Conservation (phyloP, 2,888 invertebrate genomes). For the Ophraella communa region DNA sequence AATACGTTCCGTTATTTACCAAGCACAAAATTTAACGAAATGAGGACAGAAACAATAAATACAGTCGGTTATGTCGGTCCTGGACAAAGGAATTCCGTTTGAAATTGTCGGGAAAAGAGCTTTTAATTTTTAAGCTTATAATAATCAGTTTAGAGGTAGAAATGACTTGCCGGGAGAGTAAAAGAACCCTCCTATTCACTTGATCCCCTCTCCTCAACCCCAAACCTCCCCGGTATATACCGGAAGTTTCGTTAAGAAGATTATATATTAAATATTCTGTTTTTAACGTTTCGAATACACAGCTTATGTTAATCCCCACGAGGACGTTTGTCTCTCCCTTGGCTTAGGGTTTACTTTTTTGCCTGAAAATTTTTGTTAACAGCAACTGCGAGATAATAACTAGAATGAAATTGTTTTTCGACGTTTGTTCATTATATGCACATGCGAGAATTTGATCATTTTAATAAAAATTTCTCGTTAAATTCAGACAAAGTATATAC, state of each 20-base stretch:
- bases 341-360: slow-evolving; percentile 8
- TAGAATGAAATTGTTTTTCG: not conserved
- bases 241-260: slow-evolving; percentile 40
- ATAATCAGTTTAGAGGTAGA: slow-evolving; percentile 39
- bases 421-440: not conserved
- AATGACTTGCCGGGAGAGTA: slow-evolving; percentile 23
- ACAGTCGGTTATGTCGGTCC: not conserved
- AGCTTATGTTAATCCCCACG: slow-evolving; percentile 29
- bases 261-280: slow-evolving; percentile 44
- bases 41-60: not conserved
- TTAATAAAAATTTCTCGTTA: not conserved
- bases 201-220: slow-evolving; percentile 25
- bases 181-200: slow-evolving; percentile 4
- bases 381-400: not conserved
- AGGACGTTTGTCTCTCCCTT: slow-evolving; percentile 8
- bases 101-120: slow-evolving; percentile 36
- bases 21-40: not conserved
- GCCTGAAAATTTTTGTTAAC: not conserved
- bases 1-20: not conserved
- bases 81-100: slow-evolving; percentile 28
- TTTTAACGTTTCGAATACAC: slow-evolving; percentile 36
- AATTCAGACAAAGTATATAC: no score
- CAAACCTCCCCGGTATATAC: slow-evolving; percentile 19
- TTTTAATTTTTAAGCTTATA: slow-evolving; percentile 39
- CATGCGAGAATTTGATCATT: no score